Conservation (phyloP, 2,113 vertebrate genomes). For the Elanus axillaris region DNA sequence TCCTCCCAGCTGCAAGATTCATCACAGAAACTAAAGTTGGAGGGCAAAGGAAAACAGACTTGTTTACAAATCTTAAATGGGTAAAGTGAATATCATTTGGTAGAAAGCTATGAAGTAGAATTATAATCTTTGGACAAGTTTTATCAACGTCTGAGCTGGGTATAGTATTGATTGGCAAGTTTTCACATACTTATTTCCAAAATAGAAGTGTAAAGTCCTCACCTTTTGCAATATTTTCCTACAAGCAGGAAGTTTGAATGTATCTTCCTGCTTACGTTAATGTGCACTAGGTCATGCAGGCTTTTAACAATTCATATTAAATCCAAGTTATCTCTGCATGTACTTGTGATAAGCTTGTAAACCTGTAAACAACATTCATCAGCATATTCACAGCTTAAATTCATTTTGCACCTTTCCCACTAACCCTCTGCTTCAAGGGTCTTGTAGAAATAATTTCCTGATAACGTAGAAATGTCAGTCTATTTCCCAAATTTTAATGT, state of each 20-base stretch:
- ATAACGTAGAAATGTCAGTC: background rate
- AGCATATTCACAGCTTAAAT: slow-evolving; percentile 30
- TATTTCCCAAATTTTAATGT: slow-evolving; percentile 1
- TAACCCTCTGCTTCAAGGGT: background rate
- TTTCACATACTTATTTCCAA: background rate
- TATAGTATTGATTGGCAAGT: background rate
- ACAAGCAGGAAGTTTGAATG: background rate
- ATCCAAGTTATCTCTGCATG: slow-evolving; percentile 19
- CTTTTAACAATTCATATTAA: slow-evolving; percentile 49
- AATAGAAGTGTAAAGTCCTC: background rate
- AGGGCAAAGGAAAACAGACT: background rate
- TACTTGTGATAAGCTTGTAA: slow-evolving; percentile 43
- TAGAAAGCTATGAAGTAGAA: background rate
- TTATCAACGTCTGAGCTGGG: background rate
- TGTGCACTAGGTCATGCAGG: background rate
- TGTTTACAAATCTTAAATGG: background rate
- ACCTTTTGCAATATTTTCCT: background rate
- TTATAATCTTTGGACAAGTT: background rate
- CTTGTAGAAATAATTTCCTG: slow-evolving; percentile 25
- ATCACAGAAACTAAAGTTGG: background rate
- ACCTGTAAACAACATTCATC: slow-evolving; percentile 46
- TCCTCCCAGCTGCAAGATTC: background rate
- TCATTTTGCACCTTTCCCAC: slow-evolving; percentile 23
- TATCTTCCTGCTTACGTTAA: background rate
- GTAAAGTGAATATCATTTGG: background rate